Conservation (phyloP, 2,888 invertebrate genomes). For the Ichneumoninae sp. region DNA sequence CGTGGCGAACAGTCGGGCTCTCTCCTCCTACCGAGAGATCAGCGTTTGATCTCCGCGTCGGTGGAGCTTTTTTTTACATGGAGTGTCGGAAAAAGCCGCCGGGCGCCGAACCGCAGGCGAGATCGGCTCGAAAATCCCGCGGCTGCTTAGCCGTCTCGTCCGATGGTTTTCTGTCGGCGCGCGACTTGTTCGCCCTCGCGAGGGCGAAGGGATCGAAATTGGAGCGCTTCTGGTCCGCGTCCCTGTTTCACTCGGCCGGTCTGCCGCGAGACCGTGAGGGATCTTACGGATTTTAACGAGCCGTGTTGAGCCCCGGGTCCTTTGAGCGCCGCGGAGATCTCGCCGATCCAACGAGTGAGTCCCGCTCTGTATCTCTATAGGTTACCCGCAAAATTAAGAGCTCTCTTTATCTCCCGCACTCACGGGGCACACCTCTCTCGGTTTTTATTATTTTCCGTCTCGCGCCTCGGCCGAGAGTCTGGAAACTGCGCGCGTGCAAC, state of each 20-base stretch:
- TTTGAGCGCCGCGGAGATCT: constrained; percentile 59
- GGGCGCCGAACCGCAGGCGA: background rate
- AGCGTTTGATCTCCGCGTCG: constrained; percentile 74
- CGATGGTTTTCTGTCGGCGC: constrained; percentile 32
- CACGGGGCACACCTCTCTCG: constrained; percentile 51
- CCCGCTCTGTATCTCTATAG: constrained; percentile 38
- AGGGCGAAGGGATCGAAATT: constrained; percentile 58
- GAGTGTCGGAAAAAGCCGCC: constrained; percentile 2
- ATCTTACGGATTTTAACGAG: constrained; percentile 67
- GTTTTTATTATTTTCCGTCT: constrained; percentile 44
- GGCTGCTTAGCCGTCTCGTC: constrained; percentile 67
- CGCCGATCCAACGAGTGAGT: background rate
- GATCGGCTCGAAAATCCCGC: constrained; percentile 61
- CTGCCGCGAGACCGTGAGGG: constrained; percentile 27
- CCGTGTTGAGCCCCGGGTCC: constrained; percentile 47
- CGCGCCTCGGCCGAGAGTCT: background rate
- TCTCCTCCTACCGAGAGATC: constrained; percentile 52
- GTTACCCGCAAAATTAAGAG: constrained; percentile 68
- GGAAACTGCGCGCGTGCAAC: constrained; percentile 30
- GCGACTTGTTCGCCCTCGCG: constrained; percentile 39
- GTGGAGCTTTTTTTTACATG: constrained; percentile 70
- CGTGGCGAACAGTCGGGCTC: constrained; percentile 12
- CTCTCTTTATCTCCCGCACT: constrained; percentile 69
- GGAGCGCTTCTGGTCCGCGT: constrained; percentile 46
- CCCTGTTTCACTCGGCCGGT: constrained; percentile 38